Conservation (phyloP, 1,140 invertebrate genomes). For the Drosophila gunungcola region DNA sequence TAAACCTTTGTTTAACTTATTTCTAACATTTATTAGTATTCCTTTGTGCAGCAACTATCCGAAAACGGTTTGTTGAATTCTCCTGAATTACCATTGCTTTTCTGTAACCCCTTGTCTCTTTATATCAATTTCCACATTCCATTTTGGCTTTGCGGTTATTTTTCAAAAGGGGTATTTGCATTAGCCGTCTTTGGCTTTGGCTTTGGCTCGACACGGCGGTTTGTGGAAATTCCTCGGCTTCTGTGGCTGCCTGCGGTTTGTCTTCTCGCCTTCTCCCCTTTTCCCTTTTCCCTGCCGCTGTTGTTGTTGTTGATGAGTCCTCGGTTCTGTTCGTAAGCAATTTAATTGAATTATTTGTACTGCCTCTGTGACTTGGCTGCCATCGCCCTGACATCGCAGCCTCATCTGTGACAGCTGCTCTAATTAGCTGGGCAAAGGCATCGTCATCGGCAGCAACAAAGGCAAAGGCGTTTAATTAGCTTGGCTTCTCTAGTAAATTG, state of each 20-base stretch:
- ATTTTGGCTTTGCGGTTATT: conserved; percentile 60
- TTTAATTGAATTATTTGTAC: conserved; percentile 80
- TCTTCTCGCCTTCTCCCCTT: background rate
- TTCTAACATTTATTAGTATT: too few relatives aligned
- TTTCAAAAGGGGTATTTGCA: conserved; percentile 48
- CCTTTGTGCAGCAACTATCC: background rate
- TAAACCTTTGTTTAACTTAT: too few relatives aligned
- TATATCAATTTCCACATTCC: conserved; percentile 11
- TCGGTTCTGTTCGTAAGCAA: conserved; percentile 43
- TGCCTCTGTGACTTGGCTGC: conserved; percentile 25
- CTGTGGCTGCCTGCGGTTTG: conserved; percentile 53
- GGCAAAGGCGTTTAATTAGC: conserved; percentile 71
- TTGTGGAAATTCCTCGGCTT: conserved; percentile 44
- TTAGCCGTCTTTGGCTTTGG: conserved; percentile 30
- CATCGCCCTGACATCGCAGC: conserved; percentile 6
- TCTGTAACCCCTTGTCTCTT: conserved; percentile 1
- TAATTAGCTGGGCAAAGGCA: conserved; percentile 65
- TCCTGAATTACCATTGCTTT: background rate
- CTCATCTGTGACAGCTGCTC: conserved; percentile 68
- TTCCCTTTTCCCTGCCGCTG: background rate
- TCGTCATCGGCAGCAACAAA: conserved; percentile 5
- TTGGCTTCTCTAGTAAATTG: conserved; percentile 44
- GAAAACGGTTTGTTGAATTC: background rate
- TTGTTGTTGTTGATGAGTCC: conserved; percentile 13
- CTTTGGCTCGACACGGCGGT: conserved; percentile 54